A percentile compares a stretch with the other conserved stretches of the same genome.
These are phyloP conservation scores for Ischnura elegans DNA, from an alignment of 2,888 invertebrate genomes.

Conservation along the genomic window DNA sequence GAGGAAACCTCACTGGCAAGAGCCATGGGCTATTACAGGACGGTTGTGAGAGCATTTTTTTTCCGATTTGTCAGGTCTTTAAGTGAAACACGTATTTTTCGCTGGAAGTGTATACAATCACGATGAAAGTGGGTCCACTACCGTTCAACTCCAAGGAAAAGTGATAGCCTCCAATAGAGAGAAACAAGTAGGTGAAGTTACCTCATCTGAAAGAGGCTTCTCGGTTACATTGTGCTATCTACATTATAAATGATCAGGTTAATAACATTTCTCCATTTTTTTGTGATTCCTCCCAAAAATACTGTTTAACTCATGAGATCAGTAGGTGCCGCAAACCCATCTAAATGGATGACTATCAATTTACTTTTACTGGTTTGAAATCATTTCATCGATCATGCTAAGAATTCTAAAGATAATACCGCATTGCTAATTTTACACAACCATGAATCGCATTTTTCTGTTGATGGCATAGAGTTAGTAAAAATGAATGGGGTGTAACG, in stretches of 20 bases:
- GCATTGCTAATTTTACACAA: constrained; percentile 74
- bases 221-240: constrained; percentile 71
- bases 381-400: constrained; percentile 73
- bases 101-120: background rate
- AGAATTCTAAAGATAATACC: constrained; percentile 71
- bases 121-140: background rate
- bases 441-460: constrained; percentile 73
- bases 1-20: background rate
- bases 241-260: constrained; percentile 71
- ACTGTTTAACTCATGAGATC: constrained; percentile 70
- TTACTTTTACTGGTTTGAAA: constrained; percentile 73
- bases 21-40: too few species aligned
- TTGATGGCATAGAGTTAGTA: constrained; percentile 72
- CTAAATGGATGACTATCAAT: constrained; percentile 74
- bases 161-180: background rate
- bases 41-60: too few species aligned
- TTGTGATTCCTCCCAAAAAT: constrained; percentile 70
- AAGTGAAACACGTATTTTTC: background rate
- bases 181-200: too few species aligned
- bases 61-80: too few species aligned
- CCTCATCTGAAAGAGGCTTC: constrained; percentile 72
- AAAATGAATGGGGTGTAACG: constrained; percentile 74
- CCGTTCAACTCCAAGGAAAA: background rate
- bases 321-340: constrained; percentile 71
- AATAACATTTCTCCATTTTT: constrained; percentile 72